Evolutionary conservation across 2,797 vertebrate species (phyloP), one percentile per base, ranked within the genome.

Genomic region (Rhynchonycteris naso): DNA sequence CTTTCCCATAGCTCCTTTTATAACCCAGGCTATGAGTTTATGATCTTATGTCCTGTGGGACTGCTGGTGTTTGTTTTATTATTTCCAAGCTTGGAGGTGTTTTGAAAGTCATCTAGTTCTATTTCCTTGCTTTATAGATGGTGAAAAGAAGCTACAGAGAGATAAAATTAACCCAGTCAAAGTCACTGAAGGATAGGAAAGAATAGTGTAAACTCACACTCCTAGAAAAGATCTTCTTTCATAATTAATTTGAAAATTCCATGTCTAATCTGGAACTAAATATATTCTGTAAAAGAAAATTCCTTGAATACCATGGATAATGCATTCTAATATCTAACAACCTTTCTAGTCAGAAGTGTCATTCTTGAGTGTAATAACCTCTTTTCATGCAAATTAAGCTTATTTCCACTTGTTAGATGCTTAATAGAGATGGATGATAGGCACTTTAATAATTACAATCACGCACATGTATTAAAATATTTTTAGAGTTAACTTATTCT

Each of bases 231-330:
- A 71, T 87, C 75, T 92, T 93, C 69, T 33, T 87, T 85, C 71
- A 84, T 93, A 96, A 93, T 95, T 96, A 92, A 96, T 95, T 93
- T 91, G 85, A 87, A 97, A 97, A 88, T 92, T 69, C 92, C 95
- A 94, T 92, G 78, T 92, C 96, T 96, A 96, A 96, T 97, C 90
- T 97, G 95, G 95, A 95, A 97, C 95, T 86, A 96, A 96, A 94
- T 69, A 89, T 96, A 83, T 86, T 74, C 95, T 97, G 92, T 96
- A 95, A 97, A 93, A 95, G 95, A 96, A 96, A 96, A 96, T 96
- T 95, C 72, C 88, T 89, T 94, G 85, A 97, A 92, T 88, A 95
- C 90, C 95, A 96, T 96, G 96, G 88, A 97, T 96, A 97, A 97
- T 96, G 95, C 75, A 85, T 91, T 90, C 89, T 96, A 95, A 93